Evolutionary conservation across 2,797 vertebrate genomes (phyloP), one percentile per base, ranked within the genome.

Genomic region (Hyperoplus lanceolatus): DNA sequence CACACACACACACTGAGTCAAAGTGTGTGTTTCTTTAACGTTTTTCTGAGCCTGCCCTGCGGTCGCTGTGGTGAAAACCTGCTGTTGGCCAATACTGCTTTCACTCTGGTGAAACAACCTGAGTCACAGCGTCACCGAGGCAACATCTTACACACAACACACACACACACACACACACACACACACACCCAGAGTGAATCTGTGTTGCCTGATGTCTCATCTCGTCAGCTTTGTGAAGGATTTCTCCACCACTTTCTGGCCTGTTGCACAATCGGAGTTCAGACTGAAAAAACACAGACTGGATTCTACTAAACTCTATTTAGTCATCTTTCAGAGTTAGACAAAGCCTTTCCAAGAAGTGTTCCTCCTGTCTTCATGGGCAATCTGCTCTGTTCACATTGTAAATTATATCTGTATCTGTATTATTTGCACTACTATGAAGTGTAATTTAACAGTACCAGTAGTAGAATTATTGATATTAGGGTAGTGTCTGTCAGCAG

Each of bases 81-180:
- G 70, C 71, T 70, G 61, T 89, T 89, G 72, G 74, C 76, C 36
- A 85, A 86, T 12, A 0, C 59, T 69, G 74, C 78, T 91, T 85
- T 87, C 78, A 68, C 79, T 83, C 71, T 86, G 86, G 75, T 83
- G 86, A 91, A 90, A 89, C 83, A 80, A 49, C 64, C 82, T 90
- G 91, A 92, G 88, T 92, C 90, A 92, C 77, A 76, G 51, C 10
- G 4, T 89, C 74, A 56, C 70, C 57, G 13, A 3, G 39, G 70
- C 64, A 85, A 73, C 71, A 63, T 69, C 84, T 81, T 75, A 66
- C 71, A n/a, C n/a, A n/a, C n/a, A n/a, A n/a, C n/a, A n/a, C n/a
- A n/a, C n/a, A 82, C 80, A 75, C 68, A 64, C 62, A 60, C 45
- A 51, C 12, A 18, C 53, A 50, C 42, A 49, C 58, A 36, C 29